Base-by-base conservation (phyloP, 1,140 invertebrate species). In the Drosophila simulans region DNA sequence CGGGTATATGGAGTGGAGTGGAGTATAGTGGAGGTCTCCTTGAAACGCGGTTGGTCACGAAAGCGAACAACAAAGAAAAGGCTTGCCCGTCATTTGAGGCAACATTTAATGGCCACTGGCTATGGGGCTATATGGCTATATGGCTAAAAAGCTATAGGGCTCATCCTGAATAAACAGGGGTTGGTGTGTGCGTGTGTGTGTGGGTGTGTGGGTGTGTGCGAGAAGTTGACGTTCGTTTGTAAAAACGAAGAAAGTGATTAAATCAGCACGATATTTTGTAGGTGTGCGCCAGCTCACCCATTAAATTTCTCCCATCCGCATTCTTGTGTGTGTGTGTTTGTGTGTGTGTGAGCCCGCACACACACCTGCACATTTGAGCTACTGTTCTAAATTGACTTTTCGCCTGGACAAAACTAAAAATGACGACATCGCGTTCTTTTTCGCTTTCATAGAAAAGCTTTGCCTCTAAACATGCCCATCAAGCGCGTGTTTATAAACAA, bases 181-280 rank as follows among this genome's bases (percentile, higher is more conserved):
- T 42, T 42, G 52, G 25, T 51, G 40, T 11, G 83, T 81, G 70
- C 75, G 27, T 8, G 27, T 31, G 27, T 31, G n/a, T n/a, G n/a
- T n/a, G n/a, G n/a, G n/a, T n/a, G 31, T 31, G 31, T 31, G 5
- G 7, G 7, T 8, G 31, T 31, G 31, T 31, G 31, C 8, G 31
- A 71, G 70, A 78, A 86, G 82, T 86, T 86, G 83, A 81, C 83
- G 84, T 88, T 82, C 79, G 78, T 56, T 83, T 81, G 80, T 88
- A 69, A 63, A 81, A 71, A 69, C 84, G 80, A 83, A 89, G 83
- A 88, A 89, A 88, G 83, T 88, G 83, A 88, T 88, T 88, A 88
- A 88, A 88, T 88, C 83, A 88, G 83, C 83, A 88, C 83, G 83
- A 88, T 88, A 89, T 89, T 89, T 88, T 88, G 84, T 88, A 88